These are phyloP conservation scores for Thalassaphorura encarpata DNA, from an alignment of 1,140 invertebrate genomes.

Conservation along the genomic window DNA sequence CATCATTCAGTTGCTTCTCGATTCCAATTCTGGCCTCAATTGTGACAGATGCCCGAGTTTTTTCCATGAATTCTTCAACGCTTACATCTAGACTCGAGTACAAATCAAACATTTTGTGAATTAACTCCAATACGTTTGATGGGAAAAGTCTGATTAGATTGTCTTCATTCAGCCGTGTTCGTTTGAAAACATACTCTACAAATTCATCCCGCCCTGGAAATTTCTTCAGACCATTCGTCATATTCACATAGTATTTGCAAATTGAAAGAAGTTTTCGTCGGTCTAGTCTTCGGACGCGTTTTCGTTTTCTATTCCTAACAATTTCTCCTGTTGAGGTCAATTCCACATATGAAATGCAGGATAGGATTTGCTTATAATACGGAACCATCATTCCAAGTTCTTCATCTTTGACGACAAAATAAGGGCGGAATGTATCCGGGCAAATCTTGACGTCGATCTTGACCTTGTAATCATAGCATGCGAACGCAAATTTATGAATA, in stretches of 20 bases:
- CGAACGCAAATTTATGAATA: not conserved
- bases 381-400: not conserved
- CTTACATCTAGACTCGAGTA: too few relatives aligned
- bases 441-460: not conserved
- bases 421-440: conserved; percentile 7
- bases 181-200: not conserved
- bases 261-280: not conserved
- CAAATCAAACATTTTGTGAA: too few relatives aligned
- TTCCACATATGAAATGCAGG: not conserved
- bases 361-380: conserved; percentile 8
- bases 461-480: not conserved
- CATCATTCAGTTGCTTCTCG: too few relatives aligned
- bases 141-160: not conserved
- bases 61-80: too few relatives aligned
- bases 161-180: not conserved
- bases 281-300: not conserved
- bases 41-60: too few relatives aligned
- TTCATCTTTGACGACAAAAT: not conserved
- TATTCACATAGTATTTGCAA: not conserved
- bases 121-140: not conserved
- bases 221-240: not conserved
- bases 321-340: not conserved
- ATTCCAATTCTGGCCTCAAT: too few relatives aligned
- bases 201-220: not conserved
- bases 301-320: not conserved